Conservation (phyloP, 2,888 invertebrate genomes). For the Trilocha varians region DNA sequence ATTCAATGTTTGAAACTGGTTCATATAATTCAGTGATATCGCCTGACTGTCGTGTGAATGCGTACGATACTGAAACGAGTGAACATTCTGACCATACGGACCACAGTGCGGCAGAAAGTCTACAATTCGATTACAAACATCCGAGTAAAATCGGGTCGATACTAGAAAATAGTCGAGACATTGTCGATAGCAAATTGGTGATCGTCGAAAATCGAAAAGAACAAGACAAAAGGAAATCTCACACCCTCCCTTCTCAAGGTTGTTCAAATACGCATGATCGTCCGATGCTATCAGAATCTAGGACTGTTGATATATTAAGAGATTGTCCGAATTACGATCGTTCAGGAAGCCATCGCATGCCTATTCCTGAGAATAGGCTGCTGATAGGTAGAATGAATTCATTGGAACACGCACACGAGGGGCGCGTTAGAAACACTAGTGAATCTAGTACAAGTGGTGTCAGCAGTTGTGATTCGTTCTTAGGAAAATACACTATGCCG, state of each 20-base stretch:
- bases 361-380: slow-evolving; percentile 37
- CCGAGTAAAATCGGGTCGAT: slow-evolving; percentile 29
- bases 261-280: slow-evolving; percentile 73
- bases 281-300: slow-evolving; percentile 79
- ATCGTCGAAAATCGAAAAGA: slow-evolving; percentile 29
- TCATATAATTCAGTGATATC: slow-evolving; percentile 42
- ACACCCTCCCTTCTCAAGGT: slow-evolving; percentile 73
- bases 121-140: slow-evolving; percentile 47
- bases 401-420: slow-evolving; percentile 54
- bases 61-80: slow-evolving; percentile 52
- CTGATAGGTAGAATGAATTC: slow-evolving; percentile 54
- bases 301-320: slow-evolving; percentile 76
- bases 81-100: slow-evolving; percentile 67
- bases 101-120: slow-evolving; percentile 56
- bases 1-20: slow-evolving; percentile 58
- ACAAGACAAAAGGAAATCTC: slow-evolving; percentile 56
- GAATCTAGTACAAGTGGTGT: slow-evolving; percentile 88
- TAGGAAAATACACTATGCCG: slow-evolving; percentile 74
- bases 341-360: slow-evolving; percentile 31
- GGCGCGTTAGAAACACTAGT: slow-evolving; percentile 62
- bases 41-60: slow-evolving; percentile 42
- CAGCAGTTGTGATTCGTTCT: slow-evolving; percentile 85
- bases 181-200: slow-evolving; percentile 36
- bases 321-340: slow-evolving; percentile 52
- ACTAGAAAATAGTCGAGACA: slow-evolving; percentile 45